These are phyloP conservation scores for Drosophila repletoides DNA, from an alignment of 1,140 invertebrate species.

Conservation along the genomic window DNA sequence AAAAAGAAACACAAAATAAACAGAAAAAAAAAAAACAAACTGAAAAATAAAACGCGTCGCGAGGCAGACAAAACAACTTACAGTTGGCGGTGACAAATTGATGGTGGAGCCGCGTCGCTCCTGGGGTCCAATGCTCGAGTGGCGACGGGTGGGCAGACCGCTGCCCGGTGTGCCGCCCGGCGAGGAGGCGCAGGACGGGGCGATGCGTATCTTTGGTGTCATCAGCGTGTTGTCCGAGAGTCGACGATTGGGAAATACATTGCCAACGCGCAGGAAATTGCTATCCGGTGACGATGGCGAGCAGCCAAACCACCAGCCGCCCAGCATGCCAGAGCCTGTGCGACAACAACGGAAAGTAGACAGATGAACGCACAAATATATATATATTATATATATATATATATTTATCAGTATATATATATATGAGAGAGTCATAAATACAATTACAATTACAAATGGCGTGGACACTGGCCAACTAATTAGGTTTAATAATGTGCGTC, in stretches of 20 bases:
- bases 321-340: slow-evolving; percentile 85
- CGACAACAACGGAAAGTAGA: slow-evolving; percentile 1
- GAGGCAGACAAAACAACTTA: slow-evolving; percentile 83
- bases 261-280: slow-evolving; percentile 92
- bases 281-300: slow-evolving; percentile 91
- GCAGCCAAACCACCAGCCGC: slow-evolving; percentile 88
- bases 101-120: slow-evolving; percentile 92
- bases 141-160: slow-evolving; percentile 91
- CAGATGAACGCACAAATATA: background rate
- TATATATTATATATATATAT: background rate
- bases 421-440: slow-evolving; percentile 5
- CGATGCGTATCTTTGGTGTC: slow-evolving; percentile 93
- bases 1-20: slow-evolving; percentile 1
- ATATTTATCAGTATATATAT: too few species aligned
- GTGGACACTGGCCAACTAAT: slow-evolving; percentile 48
- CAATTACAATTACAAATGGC: slow-evolving; percentile 11
- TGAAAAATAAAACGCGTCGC: slow-evolving; percentile 22
- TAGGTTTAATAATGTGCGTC: slow-evolving; percentile 60
- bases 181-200: slow-evolving; percentile 92
- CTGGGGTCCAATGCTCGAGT: slow-evolving; percentile 94
- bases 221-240: slow-evolving; percentile 95
- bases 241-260: slow-evolving; percentile 90
- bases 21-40: slow-evolving; percentile 9
- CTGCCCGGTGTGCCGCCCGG: slow-evolving; percentile 92
- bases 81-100: slow-evolving; percentile 93